Evolutionary conservation across 1,140 invertebrate genomes (phyloP).

Genomic region (Archivesica marissinica): DNA sequence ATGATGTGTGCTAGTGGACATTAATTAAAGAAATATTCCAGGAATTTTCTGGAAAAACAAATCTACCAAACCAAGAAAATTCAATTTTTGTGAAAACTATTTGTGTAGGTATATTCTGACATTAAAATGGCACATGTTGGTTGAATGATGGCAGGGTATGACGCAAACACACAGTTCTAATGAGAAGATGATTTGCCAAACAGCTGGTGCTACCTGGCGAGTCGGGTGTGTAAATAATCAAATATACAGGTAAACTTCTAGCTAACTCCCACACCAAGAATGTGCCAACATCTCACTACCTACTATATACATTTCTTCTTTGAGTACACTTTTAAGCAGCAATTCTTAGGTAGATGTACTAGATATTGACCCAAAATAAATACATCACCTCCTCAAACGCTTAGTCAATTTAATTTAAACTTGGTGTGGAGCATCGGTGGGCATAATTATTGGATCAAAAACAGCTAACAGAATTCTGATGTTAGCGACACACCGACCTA

Average conservation of each 20-base stretch:
- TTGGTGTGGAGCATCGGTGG: no score
- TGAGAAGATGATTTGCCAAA: not conserved
- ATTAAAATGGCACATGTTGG: not conserved
- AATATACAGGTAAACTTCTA: slow-evolving; percentile 5
- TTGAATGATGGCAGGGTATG: slow-evolving; percentile 17
- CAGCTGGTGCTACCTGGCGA: not conserved
- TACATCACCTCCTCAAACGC: no score
- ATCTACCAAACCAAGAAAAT: not conserved
- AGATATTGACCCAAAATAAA: no score
- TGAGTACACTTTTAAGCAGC: no score
- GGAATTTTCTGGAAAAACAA: not conserved
- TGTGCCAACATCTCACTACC: no score
- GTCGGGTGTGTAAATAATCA: slow-evolving; percentile 10
- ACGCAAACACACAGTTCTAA: slow-evolving; percentile 3
- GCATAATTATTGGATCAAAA: no score
- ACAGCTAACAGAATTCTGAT: no score
- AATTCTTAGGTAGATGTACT: no score
- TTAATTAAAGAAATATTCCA: not conserved
- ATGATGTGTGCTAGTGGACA: no score
- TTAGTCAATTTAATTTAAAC: no score
- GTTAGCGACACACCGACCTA: no score
- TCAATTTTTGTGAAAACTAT: not conserved
- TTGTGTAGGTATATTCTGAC: not conserved
- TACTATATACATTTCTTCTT: no score
- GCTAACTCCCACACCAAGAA: slow-evolving; percentile 26